Base-by-base conservation (phyloP, 1,140 invertebrate species). In the Mesaphorura yosii region DNA sequence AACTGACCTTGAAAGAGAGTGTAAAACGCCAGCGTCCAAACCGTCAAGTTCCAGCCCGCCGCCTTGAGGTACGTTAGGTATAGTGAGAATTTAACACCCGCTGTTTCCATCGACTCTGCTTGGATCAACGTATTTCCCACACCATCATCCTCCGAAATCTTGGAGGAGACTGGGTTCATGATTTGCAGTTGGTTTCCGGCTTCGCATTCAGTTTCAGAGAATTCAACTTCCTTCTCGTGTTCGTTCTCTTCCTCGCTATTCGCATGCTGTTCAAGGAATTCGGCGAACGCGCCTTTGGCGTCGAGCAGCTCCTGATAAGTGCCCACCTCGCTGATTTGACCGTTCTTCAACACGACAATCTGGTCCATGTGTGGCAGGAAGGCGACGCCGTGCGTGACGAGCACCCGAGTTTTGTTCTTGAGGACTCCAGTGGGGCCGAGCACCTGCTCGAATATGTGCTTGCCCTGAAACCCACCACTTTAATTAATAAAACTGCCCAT, bases 41-140 rank as follows among this genome's bases (percentile, higher is more conserved):
- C 63, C 1, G 81, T 78, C 12, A 89, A 71, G 51, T 80, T 68
- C 53, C 84, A 68, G 44, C 90, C 90, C 46, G 94, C 84, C 20
- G 86, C 86, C 65, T 78, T 80, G 52, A 94, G 73, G 66, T 96
- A 96, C 67, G 92, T 81, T 55, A 83, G 76, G 72, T 95, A 96
- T 0, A 96, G 88, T 53, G 73, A 68, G 75, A 83, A 81, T 76
- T 90, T 89, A 0, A 91, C 89, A 68, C 85, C 86, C 59, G 89
- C 88, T 7, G 86, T 92, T 78, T 93, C 86, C 0, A 86, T 72
- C 69, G 88, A 89, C 67, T 94, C 89, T 2, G 73, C 74, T 71
- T 92, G 86, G 62, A 93, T 91, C 2, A 93, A 72, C 71, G 90
- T 86, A 62, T 82, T 75, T 20, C 38, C 44, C 6, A n/a, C n/a